These are phyloP conservation scores for Fistularia commersonii DNA, from an alignment of 2,797 vertebrate genomes.

Conservation along the genomic window DNA sequence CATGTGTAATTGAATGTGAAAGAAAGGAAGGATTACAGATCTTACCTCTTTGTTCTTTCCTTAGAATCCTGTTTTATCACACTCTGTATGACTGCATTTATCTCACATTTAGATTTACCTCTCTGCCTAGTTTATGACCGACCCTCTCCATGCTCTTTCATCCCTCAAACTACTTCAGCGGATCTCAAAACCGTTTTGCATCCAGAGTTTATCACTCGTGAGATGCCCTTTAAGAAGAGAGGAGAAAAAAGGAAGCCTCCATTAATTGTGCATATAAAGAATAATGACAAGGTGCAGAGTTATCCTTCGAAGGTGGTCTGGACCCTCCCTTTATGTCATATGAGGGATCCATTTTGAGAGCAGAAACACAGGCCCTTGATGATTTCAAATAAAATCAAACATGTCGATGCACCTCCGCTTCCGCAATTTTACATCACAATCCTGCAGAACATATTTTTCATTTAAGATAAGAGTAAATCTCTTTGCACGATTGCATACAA, in stretches of 20 bases:
- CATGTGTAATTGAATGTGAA: too few relatives aligned
- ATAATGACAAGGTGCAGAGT: slow-evolving; percentile 54
- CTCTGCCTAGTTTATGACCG: slow-evolving; percentile 42
- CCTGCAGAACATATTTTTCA: not conserved
- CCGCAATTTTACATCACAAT: not conserved
- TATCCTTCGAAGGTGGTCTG: slow-evolving; percentile 33
- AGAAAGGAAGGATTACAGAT: not conserved
- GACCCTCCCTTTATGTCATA: slow-evolving; percentile 38
- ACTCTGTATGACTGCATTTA: slow-evolving; percentile 17
- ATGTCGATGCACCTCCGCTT: too few relatives aligned
- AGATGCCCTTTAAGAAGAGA: slow-evolving; percentile 60
- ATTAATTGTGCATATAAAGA: slow-evolving; percentile 63
- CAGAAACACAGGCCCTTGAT: slow-evolving; percentile 38
- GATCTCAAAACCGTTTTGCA: slow-evolving; percentile 56
- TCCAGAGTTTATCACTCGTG: slow-evolving; percentile 59
- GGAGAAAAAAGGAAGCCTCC: slow-evolving; percentile 25
- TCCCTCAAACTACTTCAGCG: slow-evolving; percentile 52
- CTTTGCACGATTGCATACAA: too few relatives aligned
- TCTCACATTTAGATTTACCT: slow-evolving; percentile 46
- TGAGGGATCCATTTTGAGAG: slow-evolving; percentile 34
- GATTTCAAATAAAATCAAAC: slow-evolving; percentile 25
- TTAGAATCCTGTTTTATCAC: slow-evolving; percentile 37
- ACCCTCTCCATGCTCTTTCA: slow-evolving; percentile 33
- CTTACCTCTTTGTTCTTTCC: slow-evolving; percentile 9
- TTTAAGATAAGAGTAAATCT: too few relatives aligned